Base-by-base conservation (phyloP, 2,113 vertebrate species). In the Archilochus colubris region DNA sequence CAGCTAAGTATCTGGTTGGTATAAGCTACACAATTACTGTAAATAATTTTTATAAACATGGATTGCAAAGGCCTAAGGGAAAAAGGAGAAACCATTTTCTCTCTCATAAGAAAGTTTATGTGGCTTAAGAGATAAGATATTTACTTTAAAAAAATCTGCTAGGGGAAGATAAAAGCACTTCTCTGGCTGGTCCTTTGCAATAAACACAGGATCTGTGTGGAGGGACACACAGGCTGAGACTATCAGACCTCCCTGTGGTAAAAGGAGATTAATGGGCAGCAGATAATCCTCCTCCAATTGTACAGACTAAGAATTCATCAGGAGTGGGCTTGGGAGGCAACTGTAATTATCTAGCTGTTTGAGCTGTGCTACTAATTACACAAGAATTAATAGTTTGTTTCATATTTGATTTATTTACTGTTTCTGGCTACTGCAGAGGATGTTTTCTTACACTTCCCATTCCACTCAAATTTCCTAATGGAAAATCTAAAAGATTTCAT, bases 121-220 rank as follows among this genome's bases (percentile, higher is more conserved):
- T 14, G 25, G 50, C 78, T 73, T n/a, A 8, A 24, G 54, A 89
- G 86, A 84, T 30, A 85, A 85, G 79, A 30, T 64, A 83, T 30
- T 91, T 79, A 82, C 66, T 72, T 27, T 22, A 19, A 74, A 46
- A 48, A 50, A 85, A n/a, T 91, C 64, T 88, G 76, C 53, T 50
- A 24, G 58, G 66, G 57, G 88, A 50, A 87, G 86, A 91, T 66
- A 76, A 92, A 93, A 85, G 62, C 55, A 12, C 25, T 87, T 46
- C 74, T 73, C 50, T 69, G 74, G 46, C 48, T 84, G 86, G 15
- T 48, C 80, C n/a, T 27, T 61, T 66, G 61, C 46, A 40, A 62
- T 23, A 82, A 84, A 73, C 94, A 78, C 18, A 40, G 80, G 25
- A 33, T 72, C 78, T 91, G 74, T 27, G n/a, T 14, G 58, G 80